Conservation (phyloP, 2,797 vertebrate species). For the Sebastolobus alascanus region DNA sequence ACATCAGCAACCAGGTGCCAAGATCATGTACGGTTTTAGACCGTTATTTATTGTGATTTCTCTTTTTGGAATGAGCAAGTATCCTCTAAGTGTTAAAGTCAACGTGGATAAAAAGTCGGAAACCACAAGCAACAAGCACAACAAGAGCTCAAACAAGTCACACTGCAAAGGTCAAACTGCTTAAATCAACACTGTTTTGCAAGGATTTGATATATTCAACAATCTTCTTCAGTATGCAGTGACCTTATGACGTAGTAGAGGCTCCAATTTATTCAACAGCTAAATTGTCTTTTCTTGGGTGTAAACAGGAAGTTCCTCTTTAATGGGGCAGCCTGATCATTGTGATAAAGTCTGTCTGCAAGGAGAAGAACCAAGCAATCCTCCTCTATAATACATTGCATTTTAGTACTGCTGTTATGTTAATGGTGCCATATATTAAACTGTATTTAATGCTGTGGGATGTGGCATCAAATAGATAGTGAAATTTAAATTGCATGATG, state of each 20-base stretch:
- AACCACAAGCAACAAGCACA: not conserved
- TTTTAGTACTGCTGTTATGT: slow-evolving; percentile 19
- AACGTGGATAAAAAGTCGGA: not conserved
- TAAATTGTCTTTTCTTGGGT: not conserved
- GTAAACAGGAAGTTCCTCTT: slow-evolving; percentile 59
- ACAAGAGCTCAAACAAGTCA: not conserved
- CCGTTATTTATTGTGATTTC: not conserved
- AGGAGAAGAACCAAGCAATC: slow-evolving; percentile 1
- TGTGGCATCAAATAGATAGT: slow-evolving; percentile 26
- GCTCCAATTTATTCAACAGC: slow-evolving; percentile 26
- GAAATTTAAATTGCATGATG: slow-evolving; percentile 52
- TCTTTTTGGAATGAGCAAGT: slow-evolving; percentile 3
- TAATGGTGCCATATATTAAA: slow-evolving; percentile 25
- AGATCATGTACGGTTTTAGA: not conserved
- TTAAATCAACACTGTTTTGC: not conserved
- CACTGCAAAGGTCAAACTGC: slow-evolving; percentile 17
- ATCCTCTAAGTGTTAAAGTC: not conserved
- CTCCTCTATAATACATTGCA: slow-evolving; percentile 8
- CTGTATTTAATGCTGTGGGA: not conserved
- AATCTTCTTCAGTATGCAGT: slow-evolving; percentile 1
- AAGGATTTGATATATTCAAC: slow-evolving; percentile 7
- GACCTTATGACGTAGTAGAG: not conserved
- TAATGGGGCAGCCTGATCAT: slow-evolving; percentile 29
- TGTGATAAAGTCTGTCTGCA: slow-evolving; percentile 46
- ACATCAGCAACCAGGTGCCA: not conserved